Base-by-base conservation (phyloP, 2,797 vertebrate species). In the Avahi laniger region DNA sequence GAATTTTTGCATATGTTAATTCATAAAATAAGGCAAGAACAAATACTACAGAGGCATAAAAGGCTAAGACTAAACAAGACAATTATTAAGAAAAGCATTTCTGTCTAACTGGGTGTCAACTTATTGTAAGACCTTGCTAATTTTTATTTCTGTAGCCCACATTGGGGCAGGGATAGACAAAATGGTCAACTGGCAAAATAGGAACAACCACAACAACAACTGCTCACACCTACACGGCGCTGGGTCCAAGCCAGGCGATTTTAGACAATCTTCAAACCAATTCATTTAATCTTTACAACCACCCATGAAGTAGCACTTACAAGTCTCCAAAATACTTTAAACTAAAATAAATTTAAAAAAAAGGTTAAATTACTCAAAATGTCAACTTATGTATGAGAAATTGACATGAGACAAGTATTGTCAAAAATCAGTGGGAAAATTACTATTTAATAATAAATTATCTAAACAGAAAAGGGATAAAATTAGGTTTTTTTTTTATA, bases 201-300 rank as follows among this genome's bases (percentile, higher is more conserved):
- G 52, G 24, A 3, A 12, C 5, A 28, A 4, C 57, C 11, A 20
- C 12, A 5, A 0, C 33, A 26, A 0, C 0, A 15, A 7, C 33
- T 57, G 54, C 54, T 28, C 30, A 12, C 7, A 13, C 0, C 12
- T 2, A 12, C 4, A 2, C 8, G 1, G 46, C 35, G 30, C 52
- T 22, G 17, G 9, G 35, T 33, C 1, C 6, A 26, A 54, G 26
- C 76, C 20, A 14, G 41, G 18, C 26, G 18, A 2, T 24, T 50
- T 50, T 35, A 38, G 10, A 54, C 26, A 46, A 0, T 35, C 43
- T 48, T 35, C 57, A 15, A 20, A 33, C 20, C 57, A 12, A 30
- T 30, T 33, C 70, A 52, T 26, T 50, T 4, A 20, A 10, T 38
- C 14, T 52, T 33, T 18, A 2, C 28, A 7, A 11, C 79, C 22